phyloP scores from a whole-genome alignment of 2,888 invertebrate species.

The Andrena marginata region DNA sequence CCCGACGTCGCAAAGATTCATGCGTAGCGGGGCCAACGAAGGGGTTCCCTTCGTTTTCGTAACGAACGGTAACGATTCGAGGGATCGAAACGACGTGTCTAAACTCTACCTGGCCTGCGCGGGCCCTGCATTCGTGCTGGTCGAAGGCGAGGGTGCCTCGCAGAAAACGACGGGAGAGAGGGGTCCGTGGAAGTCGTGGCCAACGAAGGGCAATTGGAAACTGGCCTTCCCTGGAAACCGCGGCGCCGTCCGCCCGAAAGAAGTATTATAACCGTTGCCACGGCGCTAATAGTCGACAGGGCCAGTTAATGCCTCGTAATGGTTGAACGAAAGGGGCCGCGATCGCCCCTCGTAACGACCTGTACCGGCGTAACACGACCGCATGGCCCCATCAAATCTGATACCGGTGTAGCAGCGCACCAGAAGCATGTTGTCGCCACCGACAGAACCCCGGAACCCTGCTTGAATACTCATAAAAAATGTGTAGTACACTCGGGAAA shows the following conservation, averaged over 20 bases:
- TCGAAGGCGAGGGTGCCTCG: slow-evolving; percentile 27
- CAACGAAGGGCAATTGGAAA: slow-evolving; percentile 70
- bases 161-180: slow-evolving; percentile 2
- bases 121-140: slow-evolving; percentile 18
- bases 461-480: slow-evolving; percentile 44
- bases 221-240: slow-evolving; percentile 64
- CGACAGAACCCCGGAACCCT: slow-evolving; percentile 22
- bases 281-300: slow-evolving; percentile 75
- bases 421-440: slow-evolving; percentile 57
- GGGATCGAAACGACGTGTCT: slow-evolving; percentile 11
- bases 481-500: slow-evolving; percentile 37
- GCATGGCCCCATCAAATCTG: slow-evolving; percentile 80
- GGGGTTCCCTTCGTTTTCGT: slow-evolving; percentile 7
- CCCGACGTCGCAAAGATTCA: slow-evolving; percentile 5
- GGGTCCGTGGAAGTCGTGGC: slow-evolving; percentile 51
- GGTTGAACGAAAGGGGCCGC: slow-evolving; percentile 73
- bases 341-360: slow-evolving; percentile 79
- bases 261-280: slow-evolving; percentile 75
- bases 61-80: slow-evolving; percentile 33
- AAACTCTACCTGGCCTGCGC: slow-evolving; percentile 14
- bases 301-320: slow-evolving; percentile 81
- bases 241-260: slow-evolving; percentile 58
- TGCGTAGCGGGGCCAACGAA: background rate
- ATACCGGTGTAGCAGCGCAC: slow-evolving; percentile 65
- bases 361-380: slow-evolving; percentile 77